A percentile compares a stretch with the other conserved stretches of the same genome.
Evolutionary conservation across 1,140 invertebrate species (phyloP).

Genomic region (Drosophila sp.): DNA sequence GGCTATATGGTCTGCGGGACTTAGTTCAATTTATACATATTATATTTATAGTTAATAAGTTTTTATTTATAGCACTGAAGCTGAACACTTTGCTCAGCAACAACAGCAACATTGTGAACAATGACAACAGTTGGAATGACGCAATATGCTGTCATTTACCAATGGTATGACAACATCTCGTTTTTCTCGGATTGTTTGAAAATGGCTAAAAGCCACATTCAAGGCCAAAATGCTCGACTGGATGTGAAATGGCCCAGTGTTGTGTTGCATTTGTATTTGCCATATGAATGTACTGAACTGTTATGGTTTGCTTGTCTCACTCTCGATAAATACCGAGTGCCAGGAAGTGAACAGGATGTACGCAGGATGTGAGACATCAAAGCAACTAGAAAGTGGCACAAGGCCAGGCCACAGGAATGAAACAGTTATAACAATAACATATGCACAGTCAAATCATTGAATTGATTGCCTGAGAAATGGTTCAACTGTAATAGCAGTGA

Average conservation of each 20-base stretch:
- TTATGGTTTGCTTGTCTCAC: slow-evolving; percentile 7
- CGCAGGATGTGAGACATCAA: slow-evolving; percentile 36
- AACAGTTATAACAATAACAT: neutral
- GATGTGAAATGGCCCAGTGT: slow-evolving; percentile 49
- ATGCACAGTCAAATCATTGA: neutral
- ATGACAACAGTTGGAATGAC: slow-evolving; percentile 46
- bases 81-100: slow-evolving; percentile 25
- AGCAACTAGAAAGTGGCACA: slow-evolving; percentile 38
- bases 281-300: neutral
- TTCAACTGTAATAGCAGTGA: no score
- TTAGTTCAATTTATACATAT: slow-evolving; percentile 22
- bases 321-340: slow-evolving; percentile 21
- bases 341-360: slow-evolving; percentile 27
- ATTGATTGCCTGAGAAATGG: no score
- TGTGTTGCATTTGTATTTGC: slow-evolving; percentile 11
- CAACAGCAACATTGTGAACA: slow-evolving; percentile 10
- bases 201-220: slow-evolving; percentile 59
- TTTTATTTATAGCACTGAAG: slow-evolving; percentile 67
- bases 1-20: slow-evolving; percentile 21
- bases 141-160: slow-evolving; percentile 47
- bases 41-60: slow-evolving; percentile 52
- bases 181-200: slow-evolving; percentile 43
- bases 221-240: slow-evolving; percentile 46
- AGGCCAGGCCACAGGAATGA: slow-evolving; percentile 22
- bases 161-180: slow-evolving; percentile 67